Evolutionary conservation across 2,888 invertebrate species (phyloP).

Genomic region (Erebia ligea): DNA sequence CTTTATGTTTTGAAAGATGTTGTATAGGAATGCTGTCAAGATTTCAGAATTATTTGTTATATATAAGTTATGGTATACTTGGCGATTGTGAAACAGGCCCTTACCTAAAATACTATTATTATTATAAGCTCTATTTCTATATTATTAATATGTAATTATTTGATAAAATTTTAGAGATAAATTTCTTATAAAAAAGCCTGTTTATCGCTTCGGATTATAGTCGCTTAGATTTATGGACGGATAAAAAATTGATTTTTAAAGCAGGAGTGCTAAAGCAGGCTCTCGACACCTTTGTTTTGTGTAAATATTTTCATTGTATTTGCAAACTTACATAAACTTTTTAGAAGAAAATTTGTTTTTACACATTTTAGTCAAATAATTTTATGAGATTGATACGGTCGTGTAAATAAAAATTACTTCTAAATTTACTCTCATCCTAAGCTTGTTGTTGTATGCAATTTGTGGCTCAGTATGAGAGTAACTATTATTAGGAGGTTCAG

Average conservation of each 20-base stretch:
- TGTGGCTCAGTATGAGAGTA: neutral
- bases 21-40: too few species aligned
- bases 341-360: neutral
- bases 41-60: too few species aligned
- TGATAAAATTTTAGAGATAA: conserved; percentile 21
- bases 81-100: too few species aligned
- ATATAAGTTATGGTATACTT: too few species aligned
- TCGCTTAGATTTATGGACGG: neutral
- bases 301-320: conserved; percentile 27
- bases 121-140: conserved; percentile 4
- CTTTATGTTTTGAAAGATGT: too few species aligned
- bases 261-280: conserved; percentile 23
- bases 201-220: conserved; percentile 12
- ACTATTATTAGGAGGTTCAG: neutral
- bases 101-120: conserved; percentile 9
- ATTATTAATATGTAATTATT: conserved; percentile 10
- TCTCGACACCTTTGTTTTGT: conserved; percentile 10
- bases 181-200: conserved; percentile 5
- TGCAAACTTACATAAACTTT: conserved; percentile 11
- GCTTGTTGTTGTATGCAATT: neutral
- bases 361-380: neutral
- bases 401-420: neutral
- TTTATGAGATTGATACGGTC: conserved; percentile 9
- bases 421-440: neutral
- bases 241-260: neutral